These are phyloP conservation scores for Bombus fervidus DNA, from an alignment of 1,140 invertebrate species.

Conservation along the genomic window DNA sequence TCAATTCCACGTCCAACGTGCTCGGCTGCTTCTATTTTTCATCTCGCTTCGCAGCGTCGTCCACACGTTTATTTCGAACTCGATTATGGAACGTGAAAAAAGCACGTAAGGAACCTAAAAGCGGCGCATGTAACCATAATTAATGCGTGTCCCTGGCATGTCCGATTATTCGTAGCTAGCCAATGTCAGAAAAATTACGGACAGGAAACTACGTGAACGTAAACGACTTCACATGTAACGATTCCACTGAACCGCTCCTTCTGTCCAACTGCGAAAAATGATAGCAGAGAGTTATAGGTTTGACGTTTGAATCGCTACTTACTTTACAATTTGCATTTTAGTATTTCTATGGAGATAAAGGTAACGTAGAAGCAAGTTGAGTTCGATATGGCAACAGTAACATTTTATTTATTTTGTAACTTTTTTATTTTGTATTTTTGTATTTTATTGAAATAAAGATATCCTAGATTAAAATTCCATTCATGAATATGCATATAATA, in stretches of 20 bases:
- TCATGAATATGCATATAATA: no score
- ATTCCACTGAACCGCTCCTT: neutral
- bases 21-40: conserved; percentile 28
- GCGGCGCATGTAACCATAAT: conserved; percentile 46
- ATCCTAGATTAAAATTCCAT: no score
- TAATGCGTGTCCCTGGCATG: conserved; percentile 63
- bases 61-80: neutral
- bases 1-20: conserved; percentile 21
- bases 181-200: conserved; percentile 59
- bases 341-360: neutral
- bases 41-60: neutral
- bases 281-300: neutral
- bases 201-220: conserved; percentile 31
- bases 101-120: conserved; percentile 33
- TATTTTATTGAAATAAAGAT: no score
- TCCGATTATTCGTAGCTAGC: conserved; percentile 50
- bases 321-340: no score
- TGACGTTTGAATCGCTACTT: neutral
- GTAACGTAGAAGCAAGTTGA: no score
- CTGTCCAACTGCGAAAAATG: no score
- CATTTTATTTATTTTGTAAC: no score
- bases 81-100: conserved; percentile 28
- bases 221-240: conserved; percentile 15
- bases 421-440: no score
- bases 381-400: no score